Evolutionary conservation across 2,888 invertebrate species (phyloP).

Genomic region (Orchesella flavescens): DNA sequence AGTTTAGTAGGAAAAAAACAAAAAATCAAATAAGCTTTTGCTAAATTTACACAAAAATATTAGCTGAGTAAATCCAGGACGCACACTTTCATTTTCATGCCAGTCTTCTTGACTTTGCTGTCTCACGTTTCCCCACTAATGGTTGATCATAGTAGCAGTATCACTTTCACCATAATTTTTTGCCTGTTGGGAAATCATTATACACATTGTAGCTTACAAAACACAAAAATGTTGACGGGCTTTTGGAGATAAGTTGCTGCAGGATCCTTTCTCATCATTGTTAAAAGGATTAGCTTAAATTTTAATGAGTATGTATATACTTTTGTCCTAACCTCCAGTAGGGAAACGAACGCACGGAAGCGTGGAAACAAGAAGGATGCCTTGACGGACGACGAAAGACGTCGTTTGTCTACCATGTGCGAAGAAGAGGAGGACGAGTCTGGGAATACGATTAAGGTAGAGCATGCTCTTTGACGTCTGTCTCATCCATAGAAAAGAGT

Average conservation of each 20-base stretch:
- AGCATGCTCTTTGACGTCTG: constrained; percentile 66
- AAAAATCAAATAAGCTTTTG: background rate
- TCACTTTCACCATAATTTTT: too few species aligned
- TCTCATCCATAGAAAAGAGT: constrained; percentile 56
- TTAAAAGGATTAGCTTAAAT: too few species aligned
- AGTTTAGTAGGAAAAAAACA: background rate
- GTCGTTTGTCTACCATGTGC: constrained; percentile 87
- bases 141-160: too few species aligned
- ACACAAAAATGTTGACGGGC: too few species aligned
- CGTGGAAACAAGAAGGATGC: constrained; percentile 81
- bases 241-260: background rate
- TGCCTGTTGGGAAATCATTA: too few species aligned
- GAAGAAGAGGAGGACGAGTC: constrained; percentile 89
- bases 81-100: too few species aligned
- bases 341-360: constrained; percentile 78
- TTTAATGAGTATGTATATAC: background rate
- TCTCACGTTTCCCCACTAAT: too few species aligned
- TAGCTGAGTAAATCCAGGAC: background rate
- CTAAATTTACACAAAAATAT: background rate
- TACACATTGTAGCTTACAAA: too few species aligned
- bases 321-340: constrained; percentile 52
- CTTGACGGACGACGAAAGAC: constrained; percentile 77
- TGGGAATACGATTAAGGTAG: constrained; percentile 80
- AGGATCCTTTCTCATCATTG: background rate
- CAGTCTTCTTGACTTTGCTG: too few species aligned